Evolutionary conservation across 2,888 invertebrate species (phyloP).

Genomic region (Pachymerium ferrugineum): DNA sequence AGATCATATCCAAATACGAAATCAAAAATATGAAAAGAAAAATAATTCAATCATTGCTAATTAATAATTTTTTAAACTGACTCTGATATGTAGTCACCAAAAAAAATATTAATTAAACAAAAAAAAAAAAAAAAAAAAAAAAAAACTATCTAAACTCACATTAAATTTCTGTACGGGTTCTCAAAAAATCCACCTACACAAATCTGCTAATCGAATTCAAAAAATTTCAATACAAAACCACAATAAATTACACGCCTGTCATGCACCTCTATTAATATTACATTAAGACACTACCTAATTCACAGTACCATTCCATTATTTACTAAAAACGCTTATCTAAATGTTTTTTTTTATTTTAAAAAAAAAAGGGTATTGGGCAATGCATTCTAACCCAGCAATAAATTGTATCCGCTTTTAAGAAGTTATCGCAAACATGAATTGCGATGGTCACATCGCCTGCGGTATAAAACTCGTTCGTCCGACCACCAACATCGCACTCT

Average conservation of each 20-base stretch:
- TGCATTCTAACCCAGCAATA: too few species aligned
- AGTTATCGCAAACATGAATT: neutral
- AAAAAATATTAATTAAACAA: too few species aligned
- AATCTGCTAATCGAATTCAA: neutral
- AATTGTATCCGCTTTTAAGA: neutral
- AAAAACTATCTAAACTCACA: too few species aligned
- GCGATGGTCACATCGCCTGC: neutral
- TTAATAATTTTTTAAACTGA: too few species aligned
- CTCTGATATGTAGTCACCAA: too few species aligned
- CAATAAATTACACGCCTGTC: neutral
- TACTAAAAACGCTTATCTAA: neutral
- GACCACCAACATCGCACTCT: neutral
- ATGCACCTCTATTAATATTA: constrained; percentile 5
- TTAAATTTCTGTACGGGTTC: too few species aligned
- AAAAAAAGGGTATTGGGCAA: too few species aligned
- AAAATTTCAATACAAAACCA: constrained; percentile 12
- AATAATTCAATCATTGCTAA: too few species aligned
- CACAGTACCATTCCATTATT: neutral
- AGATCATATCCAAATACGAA: too few species aligned
- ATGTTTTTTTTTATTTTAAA: neutral
- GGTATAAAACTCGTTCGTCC: neutral
- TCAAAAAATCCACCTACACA: neutral
- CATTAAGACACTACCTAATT: neutral
- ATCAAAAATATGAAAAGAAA: too few species aligned
- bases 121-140: too few species aligned